A percentile compares a stretch with the other conserved stretches of the same genome.
Evolutionary conservation across 2,888 invertebrate species (phyloP).

Genomic region (Clostera curtula): DNA sequence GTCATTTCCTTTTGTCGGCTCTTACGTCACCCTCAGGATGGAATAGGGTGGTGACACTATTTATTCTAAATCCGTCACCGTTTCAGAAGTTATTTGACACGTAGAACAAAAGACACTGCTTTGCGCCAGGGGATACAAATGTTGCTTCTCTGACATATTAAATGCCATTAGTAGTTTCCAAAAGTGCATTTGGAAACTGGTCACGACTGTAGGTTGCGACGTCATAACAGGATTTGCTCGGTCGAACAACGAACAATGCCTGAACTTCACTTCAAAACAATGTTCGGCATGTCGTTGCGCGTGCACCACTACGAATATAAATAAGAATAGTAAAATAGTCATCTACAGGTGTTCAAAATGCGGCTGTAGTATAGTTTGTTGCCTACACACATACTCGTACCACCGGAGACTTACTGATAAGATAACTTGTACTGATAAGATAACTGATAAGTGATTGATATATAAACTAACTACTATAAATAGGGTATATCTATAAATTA

Average conservation of each 20-base stretch:
- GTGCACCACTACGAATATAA: constrained; percentile 43
- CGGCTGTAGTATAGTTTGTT: no score
- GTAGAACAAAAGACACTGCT: not conserved
- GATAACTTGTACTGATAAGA: no score
- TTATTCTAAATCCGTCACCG: no score
- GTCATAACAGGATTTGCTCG: constrained; percentile 37
- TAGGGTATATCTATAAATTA: no score
- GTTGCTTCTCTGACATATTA: constrained; percentile 3
- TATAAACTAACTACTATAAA: no score
- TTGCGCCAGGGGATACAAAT: no score
- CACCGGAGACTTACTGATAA: no score
- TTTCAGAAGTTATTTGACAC: constrained; percentile 1
- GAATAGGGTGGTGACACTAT: no score
- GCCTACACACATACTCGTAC: no score
- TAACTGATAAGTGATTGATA: no score
- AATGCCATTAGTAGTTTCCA: constrained; percentile 18
- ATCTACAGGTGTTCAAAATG: constrained; percentile 25
- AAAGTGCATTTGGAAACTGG: constrained; percentile 16
- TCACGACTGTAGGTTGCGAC: constrained; percentile 18
- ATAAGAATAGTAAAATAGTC: constrained; percentile 37
- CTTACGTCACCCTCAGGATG: no score
- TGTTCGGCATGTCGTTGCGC: constrained; percentile 36
- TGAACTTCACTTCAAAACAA: constrained; percentile 33
- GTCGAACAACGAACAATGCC: constrained; percentile 25
- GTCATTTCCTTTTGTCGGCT: no score